Base-by-base conservation (phyloP, 2,113 vertebrate genomes). In the Oryzias melastigma region DNA sequence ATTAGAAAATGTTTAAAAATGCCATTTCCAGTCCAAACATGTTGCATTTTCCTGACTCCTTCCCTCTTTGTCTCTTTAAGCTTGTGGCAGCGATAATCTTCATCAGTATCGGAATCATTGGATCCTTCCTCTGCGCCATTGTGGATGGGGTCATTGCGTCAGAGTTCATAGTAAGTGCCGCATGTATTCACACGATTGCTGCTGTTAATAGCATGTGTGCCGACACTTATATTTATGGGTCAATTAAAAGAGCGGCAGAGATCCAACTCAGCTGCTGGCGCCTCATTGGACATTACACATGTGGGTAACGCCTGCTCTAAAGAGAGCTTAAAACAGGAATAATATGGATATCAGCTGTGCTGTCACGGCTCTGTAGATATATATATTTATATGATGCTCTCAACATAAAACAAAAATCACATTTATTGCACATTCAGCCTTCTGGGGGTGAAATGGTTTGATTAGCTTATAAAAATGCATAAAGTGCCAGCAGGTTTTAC, bases 91-190 rank as follows among this genome's bases (percentile, higher is more conserved):
- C 97, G 44, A 94, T 98, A 0, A 94, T 98, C 65, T 97, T 98
- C 80, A 91, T 98, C 92, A 96, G 95, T 73, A 93, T 98, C 10
- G 97, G 97, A 0, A 92, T 95, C 51, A 93, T 94, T 17, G 91
- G 94, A 0, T 93, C 95, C 0, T 97, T 98, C 89, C 93, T 95
- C 85, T 96, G 96, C 51, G 93, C 96, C 65, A 88, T 95, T 3
- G 91, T 97, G 55, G 95, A 98, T 0, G 94, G 95, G 16, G 92
- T 98, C 74, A 94, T 98, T 4, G 95, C 95, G 0, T 94, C 95
- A 1, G 90, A 92, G 43, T 94, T 95, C 73, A 94, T 98, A 10
- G 97, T 98, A 86, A 93, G 96, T 95, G 79, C 45, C 5, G 42
- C 4, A n/a, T 27, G 1, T 13, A 20, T 52, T 44, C 44, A 18